Base-by-base conservation (phyloP, 2,113 vertebrate species). In the Dasyornis broadbenti region DNA sequence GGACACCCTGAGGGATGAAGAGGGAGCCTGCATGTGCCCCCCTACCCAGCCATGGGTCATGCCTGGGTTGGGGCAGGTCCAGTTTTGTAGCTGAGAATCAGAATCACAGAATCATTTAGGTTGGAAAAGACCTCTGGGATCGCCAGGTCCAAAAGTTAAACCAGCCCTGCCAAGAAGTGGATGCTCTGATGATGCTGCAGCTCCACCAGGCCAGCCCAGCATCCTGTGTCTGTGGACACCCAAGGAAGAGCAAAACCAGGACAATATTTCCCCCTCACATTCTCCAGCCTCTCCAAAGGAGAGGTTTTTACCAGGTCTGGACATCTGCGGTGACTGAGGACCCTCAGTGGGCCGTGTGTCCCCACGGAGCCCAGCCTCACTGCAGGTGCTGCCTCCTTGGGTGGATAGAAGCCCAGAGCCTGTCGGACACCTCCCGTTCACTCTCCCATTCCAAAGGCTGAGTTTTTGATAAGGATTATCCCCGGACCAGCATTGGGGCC, bases 271-370 rank as follows among this genome's bases (percentile, higher is more conserved):
- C 30, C 11, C 19, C 9, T 49, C 7, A 27, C 11, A 15, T 10
- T 47, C 39, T 68, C 39, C 57, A 72, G 10, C 10, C 20, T 33
- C 33, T 73, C 31, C 57, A 27, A 59, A 44, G 37, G 11, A 65
- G 28, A 57, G 6, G 23, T 27, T 86, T 52, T 23, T 50, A 15
- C 47, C 82, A 72, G 45, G 17, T 80, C 4, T 45, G 53, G 71
- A 53, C 5, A 18, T 45, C 22, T 1, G 1, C 0, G 4, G 27
- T 18, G n/a, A 10, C 76, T 53, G 37, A 35, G 37, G 60, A 4
- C 14, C 27, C 16, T 59, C 59, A 19, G 0, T 0, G 1, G 26
- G 40, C n/a, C 49, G 4, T 21, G 28, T n/a, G 27, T 37, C 60
- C 49, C 44, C 49, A 27, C 39, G 2, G 50, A 92, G 59, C 9